phyloP scores from a whole-genome alignment of 2,888 invertebrate genomes.

The Hyles lineata region DNA sequence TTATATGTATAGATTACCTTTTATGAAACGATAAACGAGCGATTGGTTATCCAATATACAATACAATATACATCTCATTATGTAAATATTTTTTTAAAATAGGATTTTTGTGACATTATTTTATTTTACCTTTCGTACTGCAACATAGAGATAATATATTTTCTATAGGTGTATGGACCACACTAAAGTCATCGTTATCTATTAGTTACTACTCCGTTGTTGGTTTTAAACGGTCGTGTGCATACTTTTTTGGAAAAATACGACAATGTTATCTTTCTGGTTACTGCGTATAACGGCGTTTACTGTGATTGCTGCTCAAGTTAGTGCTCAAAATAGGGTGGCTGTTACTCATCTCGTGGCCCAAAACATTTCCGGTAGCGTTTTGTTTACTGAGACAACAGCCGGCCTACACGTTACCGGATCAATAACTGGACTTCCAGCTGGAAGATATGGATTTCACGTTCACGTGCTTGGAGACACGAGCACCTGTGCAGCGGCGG shows the following conservation, averaged over 20 bases:
- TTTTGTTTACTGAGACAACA: conserved; percentile 76
- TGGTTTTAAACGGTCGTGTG: neutral
- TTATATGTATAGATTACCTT: too few species aligned
- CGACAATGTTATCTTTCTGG: conserved; percentile 8
- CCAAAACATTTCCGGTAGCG: conserved; percentile 54
- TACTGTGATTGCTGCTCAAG: conserved; percentile 20
- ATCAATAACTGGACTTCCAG: conserved; percentile 76
- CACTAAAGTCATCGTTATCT: neutral
- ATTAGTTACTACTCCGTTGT: neutral
- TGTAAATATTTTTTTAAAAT: too few species aligned
- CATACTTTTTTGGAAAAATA: neutral
- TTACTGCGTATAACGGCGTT: conserved; percentile 21
- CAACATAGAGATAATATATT: neutral
- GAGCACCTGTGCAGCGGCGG: conserved; percentile 83
- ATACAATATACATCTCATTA: too few species aligned
- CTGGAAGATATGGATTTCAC: conserved; percentile 87
- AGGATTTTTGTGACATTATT: too few species aligned
- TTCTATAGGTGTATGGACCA: neutral
- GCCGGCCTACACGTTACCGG: conserved; percentile 80
- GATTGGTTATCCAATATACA: too few species aligned
- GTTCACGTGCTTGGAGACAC: conserved; percentile 86
- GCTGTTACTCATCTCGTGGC: conserved; percentile 61
- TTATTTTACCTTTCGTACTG: too few species aligned
- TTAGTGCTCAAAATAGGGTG: conserved; percentile 41
- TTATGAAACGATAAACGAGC: too few species aligned